Evolutionary conservation across 1,140 invertebrate genomes (phyloP).

Genomic region (Schlechtendalia chinensis): DNA sequence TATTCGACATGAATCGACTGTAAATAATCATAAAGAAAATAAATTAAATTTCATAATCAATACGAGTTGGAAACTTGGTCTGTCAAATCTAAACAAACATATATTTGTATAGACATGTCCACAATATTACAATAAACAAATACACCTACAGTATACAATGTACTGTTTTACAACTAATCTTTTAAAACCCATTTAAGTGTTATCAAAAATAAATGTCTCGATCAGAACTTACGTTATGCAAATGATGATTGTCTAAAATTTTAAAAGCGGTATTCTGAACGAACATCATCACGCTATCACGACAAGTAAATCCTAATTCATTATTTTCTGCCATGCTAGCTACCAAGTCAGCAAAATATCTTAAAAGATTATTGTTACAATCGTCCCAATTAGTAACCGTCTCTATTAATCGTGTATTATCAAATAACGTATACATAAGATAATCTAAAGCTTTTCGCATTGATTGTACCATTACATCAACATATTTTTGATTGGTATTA

Average conservation of each 20-base stretch:
- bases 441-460: slow-evolving; percentile 12
- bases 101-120: too few species aligned
- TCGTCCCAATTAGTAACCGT: slow-evolving; percentile 1
- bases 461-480: slow-evolving; percentile 4
- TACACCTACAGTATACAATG: too few species aligned
- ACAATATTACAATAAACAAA: too few species aligned
- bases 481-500: background rate
- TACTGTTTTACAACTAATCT: too few species aligned
- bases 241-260: slow-evolving; percentile 28
- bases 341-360: slow-evolving; percentile 24
- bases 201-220: background rate
- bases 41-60: background rate
- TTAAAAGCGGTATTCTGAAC: slow-evolving; percentile 6
- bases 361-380: slow-evolving; percentile 16
- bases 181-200: background rate
- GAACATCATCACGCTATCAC: background rate
- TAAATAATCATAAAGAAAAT: background rate
- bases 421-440: slow-evolving; percentile 51
- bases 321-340: background rate
- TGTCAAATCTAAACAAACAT: background rate
- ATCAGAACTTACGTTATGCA: slow-evolving; percentile 1
- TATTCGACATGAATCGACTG: slow-evolving; percentile 31
- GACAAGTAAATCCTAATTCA: slow-evolving; percentile 17
- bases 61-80: background rate
- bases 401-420: slow-evolving; percentile 40